A percentile compares a stretch with the other conserved stretches of the same genome.
phyloP scores from a whole-genome alignment of 2,888 invertebrate genomes.

The Aleiodes testaceus region DNA sequence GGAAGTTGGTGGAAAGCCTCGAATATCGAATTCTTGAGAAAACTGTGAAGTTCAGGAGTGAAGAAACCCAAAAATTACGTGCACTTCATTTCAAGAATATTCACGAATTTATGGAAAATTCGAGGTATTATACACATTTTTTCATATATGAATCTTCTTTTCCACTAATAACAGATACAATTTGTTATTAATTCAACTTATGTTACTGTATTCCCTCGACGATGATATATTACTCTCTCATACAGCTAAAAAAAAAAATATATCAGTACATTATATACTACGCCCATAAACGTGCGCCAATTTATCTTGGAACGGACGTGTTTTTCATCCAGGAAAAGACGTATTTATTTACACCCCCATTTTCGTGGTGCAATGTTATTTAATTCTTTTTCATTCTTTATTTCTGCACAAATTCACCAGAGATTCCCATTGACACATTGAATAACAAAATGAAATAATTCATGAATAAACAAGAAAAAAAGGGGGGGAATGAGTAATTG shows the following conservation, averaged over 20 bases:
- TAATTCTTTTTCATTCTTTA: slow-evolving; percentile 40
- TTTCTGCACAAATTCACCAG: neutral
- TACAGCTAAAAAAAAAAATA: slow-evolving; percentile 1
- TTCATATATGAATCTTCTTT: no score
- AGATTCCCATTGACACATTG: neutral
- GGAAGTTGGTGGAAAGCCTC: no score
- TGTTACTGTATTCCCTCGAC: neutral
- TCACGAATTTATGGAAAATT: no score
- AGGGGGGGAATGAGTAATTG: neutral
- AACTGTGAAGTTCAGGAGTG: no score
- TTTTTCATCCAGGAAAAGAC: slow-evolving; percentile 50
- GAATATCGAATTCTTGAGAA: no score
- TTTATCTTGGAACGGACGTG: slow-evolving; percentile 47
- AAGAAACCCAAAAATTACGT: no score
- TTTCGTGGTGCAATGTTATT: slow-evolving; percentile 48
- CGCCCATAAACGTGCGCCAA: slow-evolving; percentile 32
- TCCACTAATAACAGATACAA: no score
- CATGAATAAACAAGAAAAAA: neutral
- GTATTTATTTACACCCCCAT: slow-evolving; percentile 51
- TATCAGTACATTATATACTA: slow-evolving; percentile 18
- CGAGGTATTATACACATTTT: no score
- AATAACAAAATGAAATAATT: slow-evolving; percentile 9
- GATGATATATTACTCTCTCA: neutral
- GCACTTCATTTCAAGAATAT: no score
- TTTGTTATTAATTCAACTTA: no score